Base-by-base conservation (phyloP, 2,888 invertebrate genomes). In the Selenia dentaria region DNA sequence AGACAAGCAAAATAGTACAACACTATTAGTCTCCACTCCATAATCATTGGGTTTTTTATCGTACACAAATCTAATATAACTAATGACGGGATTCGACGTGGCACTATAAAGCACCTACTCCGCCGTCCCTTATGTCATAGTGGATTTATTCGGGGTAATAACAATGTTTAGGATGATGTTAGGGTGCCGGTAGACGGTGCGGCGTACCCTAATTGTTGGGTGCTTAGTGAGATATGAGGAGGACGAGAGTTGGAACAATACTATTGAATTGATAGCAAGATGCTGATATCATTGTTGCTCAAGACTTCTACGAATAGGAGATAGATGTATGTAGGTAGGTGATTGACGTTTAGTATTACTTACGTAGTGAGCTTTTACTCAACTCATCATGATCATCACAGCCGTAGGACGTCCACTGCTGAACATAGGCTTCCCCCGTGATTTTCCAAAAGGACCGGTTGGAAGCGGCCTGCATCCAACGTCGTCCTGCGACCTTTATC, bases 51-150 rank as follows among this genome's bases (percentile, higher is more conserved):
- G 66, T 75, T 83, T 83, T 83, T 82, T 83, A 80, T 75, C 77
- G 62, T 70, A 78, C 80, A 81, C 83, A 82, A 79, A 85, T 84
- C 85, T 83, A 82, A 83, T 82, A 80, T 70, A 71, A 70, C 76
- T 84, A 85, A 85, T 83, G 83, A 83, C 66, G 68, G 84, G 71
- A 77, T 77, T 72, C 67, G 75, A 62, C 64, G 65, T 68, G 54
- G 69, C 63, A 55, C 65, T 65, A 59, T 67, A 71, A 71, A 73
- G 74, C 70, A 65, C 66, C 79, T 79, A 75, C 79, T 76, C 74
- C 63, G 27, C 22, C 55, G 61, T 64, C 67, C 65, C 64, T 63
- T 66, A 54, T 76, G 78, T 69, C 75, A 70, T 67, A 68, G 52
- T 54, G 58, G 64, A 66, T 70, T 74, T 69, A 71, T 74, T 46